Base-by-base conservation (phyloP, 2,888 invertebrate genomes). In the Mylabris sibirica region DNA sequence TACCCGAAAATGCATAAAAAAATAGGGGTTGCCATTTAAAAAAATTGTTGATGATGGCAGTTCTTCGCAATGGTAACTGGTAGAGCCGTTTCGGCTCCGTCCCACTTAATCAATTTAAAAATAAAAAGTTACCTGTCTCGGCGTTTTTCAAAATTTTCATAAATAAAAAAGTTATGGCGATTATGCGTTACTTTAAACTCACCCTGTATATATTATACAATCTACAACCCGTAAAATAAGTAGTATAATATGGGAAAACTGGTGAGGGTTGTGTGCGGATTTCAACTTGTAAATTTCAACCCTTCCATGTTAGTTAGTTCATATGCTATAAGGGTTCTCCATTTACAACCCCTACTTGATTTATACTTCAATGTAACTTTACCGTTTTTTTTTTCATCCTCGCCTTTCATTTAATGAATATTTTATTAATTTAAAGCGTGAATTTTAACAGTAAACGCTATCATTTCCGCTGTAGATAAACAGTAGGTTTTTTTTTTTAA, bases 331-430 rank as follows among this genome's bases (percentile, higher is more conserved):
- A 20, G 20, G 20, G 44, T 6, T 17, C 44, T 41, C 44, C 44
- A 49, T 49, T 49, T 49, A 49, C 49, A 49, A n/a, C 49, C 49
- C 49, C 20, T 49, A 20, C 20, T 49, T 49, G 49, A 49, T 49
- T 49, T 49, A 49, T 49, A 49, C 6, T 49, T 49, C 11, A 49
- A 49, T 20, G n/a, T 49, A 49, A 17, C n/a, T 44, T 44, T 49
- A 44, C n/a, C 30, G 30, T 30, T 30, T 30, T 30, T 30, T 30
- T 30, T 30, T n/a, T n/a, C n/a, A 38, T 38, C 34, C 34, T 14
- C 14, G 44, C 17, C 17, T 6, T 44, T 30, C 30, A 30, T 30
- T 30, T 30, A 30, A 30, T 44, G 44, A n/a, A 14, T 44, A 44
- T 49, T 49, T 49, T 49, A 22, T 20, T 49, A 49, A 20, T 49